Conservation (phyloP, 2,888 invertebrate species). For the Dyspetes luteomarginatus region DNA sequence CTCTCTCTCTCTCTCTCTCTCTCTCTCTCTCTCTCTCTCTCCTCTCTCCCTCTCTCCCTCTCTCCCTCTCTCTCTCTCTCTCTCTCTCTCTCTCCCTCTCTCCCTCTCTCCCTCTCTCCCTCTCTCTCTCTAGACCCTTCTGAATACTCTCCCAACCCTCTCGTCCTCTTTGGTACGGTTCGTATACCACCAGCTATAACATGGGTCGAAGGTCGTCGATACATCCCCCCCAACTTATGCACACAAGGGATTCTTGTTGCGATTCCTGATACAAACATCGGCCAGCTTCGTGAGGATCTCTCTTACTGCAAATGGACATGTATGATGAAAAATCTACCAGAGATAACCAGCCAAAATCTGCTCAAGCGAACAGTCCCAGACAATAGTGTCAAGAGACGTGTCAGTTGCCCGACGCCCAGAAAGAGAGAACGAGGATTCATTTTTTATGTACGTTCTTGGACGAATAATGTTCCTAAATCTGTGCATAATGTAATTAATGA, state of each 20-base stretch:
- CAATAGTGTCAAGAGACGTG: no score
- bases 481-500: no score
- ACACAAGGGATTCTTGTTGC: neutral
- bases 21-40: constrained; percentile 16
- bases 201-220: neutral
- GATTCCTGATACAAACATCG: constrained; percentile 37
- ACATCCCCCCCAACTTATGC: neutral
- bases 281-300: constrained; percentile 3
- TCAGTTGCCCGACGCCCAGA: no score
- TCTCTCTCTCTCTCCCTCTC: constrained; percentile 6
- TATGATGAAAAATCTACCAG: constrained; percentile 39
- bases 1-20: constrained; percentile 31
- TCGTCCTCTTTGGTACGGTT: neutral
- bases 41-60: constrained; percentile 13
- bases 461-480: no score
- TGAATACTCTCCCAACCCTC: neutral
- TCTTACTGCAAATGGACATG: constrained; percentile 29
- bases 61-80: constrained; percentile 33
- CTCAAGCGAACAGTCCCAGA: neutral
- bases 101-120: neutral
- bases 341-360: constrained; percentile 3
- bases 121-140: neutral
- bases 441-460: no score
- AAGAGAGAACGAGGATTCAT: no score
- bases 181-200: constrained; percentile 21